Evolutionary conservation across 2,888 invertebrate species (phyloP).

Genomic region (Cylloceria caligata): DNA sequence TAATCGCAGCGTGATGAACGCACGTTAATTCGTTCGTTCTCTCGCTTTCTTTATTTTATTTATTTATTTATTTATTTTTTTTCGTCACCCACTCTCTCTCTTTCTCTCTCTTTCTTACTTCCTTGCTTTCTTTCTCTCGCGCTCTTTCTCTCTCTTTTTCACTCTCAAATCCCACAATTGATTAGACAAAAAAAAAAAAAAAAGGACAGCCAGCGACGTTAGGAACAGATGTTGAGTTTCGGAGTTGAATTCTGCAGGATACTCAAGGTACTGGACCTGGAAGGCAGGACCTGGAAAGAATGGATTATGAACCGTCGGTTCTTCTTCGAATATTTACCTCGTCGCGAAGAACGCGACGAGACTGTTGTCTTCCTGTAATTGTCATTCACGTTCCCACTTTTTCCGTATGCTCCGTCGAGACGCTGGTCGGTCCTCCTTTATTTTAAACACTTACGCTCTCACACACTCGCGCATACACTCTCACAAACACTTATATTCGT

Average conservation of each 20-base stretch:
- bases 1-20: slow-evolving; percentile 5
- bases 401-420: slow-evolving; percentile 54
- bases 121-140: no score
- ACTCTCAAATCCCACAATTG: slow-evolving; percentile 20
- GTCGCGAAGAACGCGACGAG: slow-evolving; percentile 58
- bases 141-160: slow-evolving; percentile 27
- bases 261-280: slow-evolving; percentile 84
- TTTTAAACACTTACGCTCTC: slow-evolving; percentile 48
- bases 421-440: slow-evolving; percentile 58
- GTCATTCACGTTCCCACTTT: slow-evolving; percentile 60
- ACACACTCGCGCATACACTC: slow-evolving; percentile 35
- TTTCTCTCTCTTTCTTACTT: slow-evolving; percentile 13
- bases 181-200: slow-evolving; percentile 61
- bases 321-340: slow-evolving; percentile 47
- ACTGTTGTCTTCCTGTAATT: slow-evolving; percentile 68
- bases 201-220: slow-evolving; percentile 82
- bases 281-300: slow-evolving; percentile 85
- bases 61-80: not conserved
- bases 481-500: slow-evolving; percentile 11
- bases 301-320: slow-evolving; percentile 81
- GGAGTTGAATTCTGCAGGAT: slow-evolving; percentile 83
- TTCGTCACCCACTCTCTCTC: slow-evolving; percentile 36
- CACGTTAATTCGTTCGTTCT: slow-evolving; percentile 28
- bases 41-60: not conserved
- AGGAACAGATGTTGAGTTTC: slow-evolving; percentile 79